Percentiles rank a stretch among this genome's conserved stretches.
Evolutionary conservation across 2,888 invertebrate species (phyloP).

Genomic region (Acrobasis repandana): DNA sequence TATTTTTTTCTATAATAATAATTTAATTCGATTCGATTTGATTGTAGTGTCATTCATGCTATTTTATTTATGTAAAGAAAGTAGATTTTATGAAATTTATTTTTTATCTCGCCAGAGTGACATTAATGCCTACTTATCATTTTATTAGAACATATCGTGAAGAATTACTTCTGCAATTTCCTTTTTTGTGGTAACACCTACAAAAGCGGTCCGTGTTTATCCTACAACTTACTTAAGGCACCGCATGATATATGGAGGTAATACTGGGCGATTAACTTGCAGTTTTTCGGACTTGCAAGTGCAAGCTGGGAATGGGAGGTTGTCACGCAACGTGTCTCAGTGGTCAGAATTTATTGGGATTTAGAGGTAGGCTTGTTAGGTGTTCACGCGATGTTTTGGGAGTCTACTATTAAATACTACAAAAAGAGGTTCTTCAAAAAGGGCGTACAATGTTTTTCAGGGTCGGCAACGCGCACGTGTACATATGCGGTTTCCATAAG

Average conservation of each 20-base stretch:
- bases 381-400: neutral
- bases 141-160: neutral
- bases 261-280: constrained; percentile 74
- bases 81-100: too few species aligned
- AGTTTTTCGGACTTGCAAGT: constrained; percentile 61
- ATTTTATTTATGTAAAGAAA: too few species aligned
- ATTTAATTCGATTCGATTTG: too few species aligned
- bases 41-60: too few species aligned
- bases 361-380: neutral
- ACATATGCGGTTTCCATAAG: too few species aligned
- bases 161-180: constrained; percentile 23
- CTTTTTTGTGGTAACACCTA: constrained; percentile 24
- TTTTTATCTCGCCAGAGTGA: too few species aligned
- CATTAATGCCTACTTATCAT: too few species aligned
- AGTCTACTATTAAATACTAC: too few species aligned
- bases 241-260: constrained; percentile 62
- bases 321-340: constrained; percentile 71
- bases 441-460: too few species aligned
- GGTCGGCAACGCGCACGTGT: too few species aligned
- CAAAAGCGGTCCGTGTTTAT: constrained; percentile 46
- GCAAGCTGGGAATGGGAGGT: constrained; percentile 57
- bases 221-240: constrained; percentile 46
- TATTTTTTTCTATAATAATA: too few species aligned
- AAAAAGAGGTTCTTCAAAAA: too few species aligned
- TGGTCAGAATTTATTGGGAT: constrained; percentile 40